Evolutionary conservation across 2,888 invertebrate species (phyloP), one percentile per base, ranked within the genome.

Genomic region (Catocala sponsa): DNA sequence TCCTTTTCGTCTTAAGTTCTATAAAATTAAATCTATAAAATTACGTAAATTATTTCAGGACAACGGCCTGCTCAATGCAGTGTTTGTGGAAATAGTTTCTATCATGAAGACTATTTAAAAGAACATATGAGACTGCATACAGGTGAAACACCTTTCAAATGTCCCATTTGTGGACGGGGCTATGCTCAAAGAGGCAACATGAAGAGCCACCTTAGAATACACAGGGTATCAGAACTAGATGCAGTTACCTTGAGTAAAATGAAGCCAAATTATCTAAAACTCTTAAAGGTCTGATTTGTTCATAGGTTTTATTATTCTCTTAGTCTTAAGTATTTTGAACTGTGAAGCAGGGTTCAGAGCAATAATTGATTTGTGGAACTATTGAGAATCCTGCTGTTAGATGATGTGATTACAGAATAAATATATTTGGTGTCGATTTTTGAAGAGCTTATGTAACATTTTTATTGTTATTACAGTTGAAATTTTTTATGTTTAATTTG

Each of bases 111-210:
- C 52, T 95, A 95, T 70, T 78, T 95, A 1, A 92, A 84, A 32
- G 92, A 94, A 59, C 95, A 95, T 65, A 92, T 91, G 91, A 78
- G 94, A 35, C 84, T 95, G 1, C 95, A 95, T 60, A 95, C 95
- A 0, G 95, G 95, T 0, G 95, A 95, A 64, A 92, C 91, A 1
- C 95, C 95, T 11, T 95, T 89, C 73, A 92, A 93, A 72, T 95
- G 95, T 62, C 95, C 95, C 0, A 87, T 95, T 4, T 95, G 95
- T 68, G 89, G 85, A 0, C 75, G 91, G 50, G 95, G 94, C 0
- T 95, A 94, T 46, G 93, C 94, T 0, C 95, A 95, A 65, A 79
- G 90, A 6, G 85, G 94, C 44, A 95, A 95, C 65, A 94, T 95
- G 94, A 94, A 91, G 69, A 94, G 95, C 58, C 95, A 95, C 55